Evolutionary conservation across 2,113 vertebrate species (phyloP).

Genomic region (Catagonus wagneri): DNA sequence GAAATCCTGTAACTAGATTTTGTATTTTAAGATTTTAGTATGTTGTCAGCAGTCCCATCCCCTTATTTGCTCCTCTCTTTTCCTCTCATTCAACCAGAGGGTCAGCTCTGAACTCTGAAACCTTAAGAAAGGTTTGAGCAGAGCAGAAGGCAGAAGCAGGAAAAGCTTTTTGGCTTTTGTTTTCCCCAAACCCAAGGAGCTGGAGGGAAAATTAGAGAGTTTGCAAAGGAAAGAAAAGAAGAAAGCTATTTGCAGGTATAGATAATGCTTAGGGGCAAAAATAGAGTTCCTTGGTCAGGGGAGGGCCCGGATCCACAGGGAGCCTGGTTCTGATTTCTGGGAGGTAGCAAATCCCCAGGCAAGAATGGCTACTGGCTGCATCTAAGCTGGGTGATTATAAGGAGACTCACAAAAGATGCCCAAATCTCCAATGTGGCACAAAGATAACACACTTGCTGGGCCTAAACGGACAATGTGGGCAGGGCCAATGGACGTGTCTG

Average conservation of each 20-base stretch:
- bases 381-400: neutral
- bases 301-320: neutral
- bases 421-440: neutral
- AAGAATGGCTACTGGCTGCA: neutral
- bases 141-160: constrained; percentile 8
- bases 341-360: neutral
- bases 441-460: neutral
- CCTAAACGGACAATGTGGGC: neutral
- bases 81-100: constrained; percentile 6
- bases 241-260: constrained; percentile 29
- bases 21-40: constrained; percentile 8
- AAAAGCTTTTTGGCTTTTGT: constrained; percentile 9
- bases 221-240: constrained; percentile 22
- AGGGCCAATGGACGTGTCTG: neutral
- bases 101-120: neutral
- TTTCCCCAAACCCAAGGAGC: constrained; percentile 25
- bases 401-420: neutral
- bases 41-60: neutral
- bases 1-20: neutral
- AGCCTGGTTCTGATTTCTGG: neutral
- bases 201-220: constrained; percentile 58
- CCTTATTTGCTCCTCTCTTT: neutral
- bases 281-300: neutral
- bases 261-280: constrained; percentile 32
- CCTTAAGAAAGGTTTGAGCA: neutral